Base-by-base conservation (phyloP, 2,888 invertebrate species). In the Hyposoter dolosus region DNA sequence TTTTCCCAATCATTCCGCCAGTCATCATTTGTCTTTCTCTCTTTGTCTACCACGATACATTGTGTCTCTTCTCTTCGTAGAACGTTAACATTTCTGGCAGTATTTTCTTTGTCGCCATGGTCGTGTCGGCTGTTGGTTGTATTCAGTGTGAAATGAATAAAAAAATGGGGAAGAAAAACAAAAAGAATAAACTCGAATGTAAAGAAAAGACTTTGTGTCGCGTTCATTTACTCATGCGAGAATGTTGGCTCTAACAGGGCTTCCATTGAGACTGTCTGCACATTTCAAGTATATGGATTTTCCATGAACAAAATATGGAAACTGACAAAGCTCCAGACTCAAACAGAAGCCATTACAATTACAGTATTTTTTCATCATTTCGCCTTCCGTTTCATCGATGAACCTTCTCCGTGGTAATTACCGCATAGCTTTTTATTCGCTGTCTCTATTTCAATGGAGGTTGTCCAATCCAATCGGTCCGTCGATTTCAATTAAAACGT, bases 401-500 rank as follows among this genome's bases (percentile, higher is more conserved):
- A 74, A 60, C 35, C 60, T 80, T 45, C 50, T 50, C 50, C 53
- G 4, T 17, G 40, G 47, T 50, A 47, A 77, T 84, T 77, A 77
- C 53, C 23, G 7, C 35, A 40, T 4, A 28, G 72, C 1, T 65
- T 65, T 35, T 53, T 12, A 35, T 35, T 12, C 15, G 35, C 50
- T 35, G 6, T 68, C 32, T 65, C 50, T 17, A 17, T 47, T 71
- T 63, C 23, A 76, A 82, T 43, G 65, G 56, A 63, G 56, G 60
- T 77, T 45, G 23, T 50, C 15, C 75, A 43, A 69, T 83, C 80
- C 80, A 86, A 83, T 83, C 72, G 60, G 60, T 65, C 47, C 76
- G 68, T 40, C 35, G 83, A 76, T 71, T 83, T 23, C 71, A 6
- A 82, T 85, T 83, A 76, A 85, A 82, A 74, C 68, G 71, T 76